phyloP scores from a whole-genome alignment of 2,797 vertebrate species.

The Pampus argenteus region DNA sequence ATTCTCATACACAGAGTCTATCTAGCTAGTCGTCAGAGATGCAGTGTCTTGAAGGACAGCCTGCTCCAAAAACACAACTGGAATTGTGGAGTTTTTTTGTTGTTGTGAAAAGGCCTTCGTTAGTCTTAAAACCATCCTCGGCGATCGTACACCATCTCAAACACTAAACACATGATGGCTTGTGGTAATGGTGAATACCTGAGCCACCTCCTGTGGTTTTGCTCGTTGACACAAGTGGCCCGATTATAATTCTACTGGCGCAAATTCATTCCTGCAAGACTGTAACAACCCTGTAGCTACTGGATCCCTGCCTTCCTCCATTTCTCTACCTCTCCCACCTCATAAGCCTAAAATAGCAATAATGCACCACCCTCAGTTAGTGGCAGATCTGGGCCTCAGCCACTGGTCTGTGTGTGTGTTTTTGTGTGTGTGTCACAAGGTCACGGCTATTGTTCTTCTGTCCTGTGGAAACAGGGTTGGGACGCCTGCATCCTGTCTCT shows the following conservation, averaged over 20 bases:
- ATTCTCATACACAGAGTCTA: not conserved
- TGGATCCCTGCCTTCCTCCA: slow-evolving; percentile 75
- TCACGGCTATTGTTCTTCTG: slow-evolving; percentile 88
- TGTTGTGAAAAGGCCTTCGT: slow-evolving; percentile 24
- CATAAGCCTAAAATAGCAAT: slow-evolving; percentile 82
- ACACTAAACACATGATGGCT: slow-evolving; percentile 21
- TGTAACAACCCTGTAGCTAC: slow-evolving; percentile 72
- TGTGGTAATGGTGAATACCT: slow-evolving; percentile 43
- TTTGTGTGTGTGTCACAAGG: slow-evolving; percentile 79
- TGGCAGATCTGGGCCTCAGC: slow-evolving; percentile 81
- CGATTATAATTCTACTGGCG: slow-evolving; percentile 68
- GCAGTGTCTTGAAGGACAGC: slow-evolving; percentile 6
- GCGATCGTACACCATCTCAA: slow-evolving; percentile 4
- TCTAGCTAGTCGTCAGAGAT: slow-evolving; percentile 17
- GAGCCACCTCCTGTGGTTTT: slow-evolving; percentile 39
- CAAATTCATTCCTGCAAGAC: slow-evolving; percentile 66
- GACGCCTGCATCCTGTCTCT: slow-evolving; percentile 87
- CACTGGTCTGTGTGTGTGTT: slow-evolving; percentile 58
- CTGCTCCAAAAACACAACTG: slow-evolving; percentile 22
- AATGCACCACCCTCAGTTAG: slow-evolving; percentile 81
- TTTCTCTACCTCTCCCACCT: slow-evolving; percentile 74
- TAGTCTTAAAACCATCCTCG: slow-evolving; percentile 27
- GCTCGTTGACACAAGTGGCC: slow-evolving; percentile 59
- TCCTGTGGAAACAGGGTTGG: slow-evolving; percentile 86
- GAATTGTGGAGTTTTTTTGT: slow-evolving; percentile 25